Evolutionary conservation across 2,888 invertebrate genomes (phyloP).

Genomic region (Sinentomon sp.): DNA sequence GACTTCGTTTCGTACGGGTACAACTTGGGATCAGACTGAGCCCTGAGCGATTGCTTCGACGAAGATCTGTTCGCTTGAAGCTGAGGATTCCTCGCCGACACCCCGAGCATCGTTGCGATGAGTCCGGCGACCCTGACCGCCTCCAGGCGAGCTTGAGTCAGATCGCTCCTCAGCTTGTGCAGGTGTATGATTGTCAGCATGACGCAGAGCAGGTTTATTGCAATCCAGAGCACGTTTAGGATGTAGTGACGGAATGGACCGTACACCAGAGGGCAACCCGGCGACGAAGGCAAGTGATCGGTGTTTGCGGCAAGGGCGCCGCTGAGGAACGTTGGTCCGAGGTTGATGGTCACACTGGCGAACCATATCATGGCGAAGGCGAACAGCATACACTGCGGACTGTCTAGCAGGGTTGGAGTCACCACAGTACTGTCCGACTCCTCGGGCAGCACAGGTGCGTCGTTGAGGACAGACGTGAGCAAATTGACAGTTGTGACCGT

Average conservation of each 20-base stretch:
- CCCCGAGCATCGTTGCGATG: conserved; percentile 54
- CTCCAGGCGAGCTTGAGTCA: conserved; percentile 56
- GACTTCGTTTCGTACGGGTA: conserved; percentile 4
- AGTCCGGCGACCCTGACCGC: conserved; percentile 54
- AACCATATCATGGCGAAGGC: conserved; percentile 85
- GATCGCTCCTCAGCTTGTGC: conserved; percentile 41
- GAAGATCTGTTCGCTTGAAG: no score
- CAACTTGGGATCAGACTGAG: conserved; percentile 4
- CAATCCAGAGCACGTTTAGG: conserved; percentile 67
- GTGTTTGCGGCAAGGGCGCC: conserved; percentile 55
- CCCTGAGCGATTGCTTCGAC: no score
- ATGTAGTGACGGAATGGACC: conserved; percentile 71
- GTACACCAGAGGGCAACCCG: conserved; percentile 58
- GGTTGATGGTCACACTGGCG: conserved; percentile 63
- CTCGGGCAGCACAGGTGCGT: conserved; percentile 48
- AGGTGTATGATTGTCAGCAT: conserved; percentile 56
- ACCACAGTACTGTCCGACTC: conserved; percentile 16
- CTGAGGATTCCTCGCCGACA: no score
- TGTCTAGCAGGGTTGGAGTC: conserved; percentile 46
- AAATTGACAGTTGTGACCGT: conserved; percentile 75
- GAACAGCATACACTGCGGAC: conserved; percentile 65
- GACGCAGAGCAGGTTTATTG: conserved; percentile 61
- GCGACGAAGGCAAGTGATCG: conserved; percentile 24
- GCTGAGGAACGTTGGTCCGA: conserved; percentile 60
- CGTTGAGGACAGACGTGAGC: conserved; percentile 58